Evolutionary conservation across 2,113 vertebrate genomes (phyloP).

Genomic region (Pao palembangensis): DNA sequence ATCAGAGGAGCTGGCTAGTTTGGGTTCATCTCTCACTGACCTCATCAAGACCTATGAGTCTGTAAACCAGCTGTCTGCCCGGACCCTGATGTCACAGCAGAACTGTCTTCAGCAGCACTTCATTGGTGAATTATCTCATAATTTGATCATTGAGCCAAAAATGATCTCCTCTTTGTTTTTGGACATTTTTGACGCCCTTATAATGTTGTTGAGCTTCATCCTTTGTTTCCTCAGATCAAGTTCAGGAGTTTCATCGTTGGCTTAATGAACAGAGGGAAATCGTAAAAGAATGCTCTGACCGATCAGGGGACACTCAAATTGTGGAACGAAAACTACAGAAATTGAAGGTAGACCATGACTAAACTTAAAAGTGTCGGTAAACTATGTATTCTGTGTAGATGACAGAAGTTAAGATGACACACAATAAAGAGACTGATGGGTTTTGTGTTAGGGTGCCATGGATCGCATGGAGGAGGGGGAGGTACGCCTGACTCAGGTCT

Average conservation of each 20-base stretch:
- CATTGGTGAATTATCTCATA: conserved; percentile 74
- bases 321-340: conserved; percentile 87
- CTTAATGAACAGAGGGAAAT: conserved; percentile 80
- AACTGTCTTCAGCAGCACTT: conserved; percentile 88
- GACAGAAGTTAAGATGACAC: neutral
- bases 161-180: too few relatives aligned
- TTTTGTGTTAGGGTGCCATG: conserved; percentile 75
- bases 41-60: conserved; percentile 89
- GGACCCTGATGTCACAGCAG: conserved; percentile 82
- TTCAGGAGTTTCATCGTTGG: conserved; percentile 93
- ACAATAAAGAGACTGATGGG: neutral
- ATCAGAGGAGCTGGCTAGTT: conserved; percentile 81
- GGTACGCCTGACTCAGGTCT: conserved; percentile 81
- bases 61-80: conserved; percentile 84
- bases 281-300: conserved; percentile 84
- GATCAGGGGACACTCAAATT: conserved; percentile 84
- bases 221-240: conserved; percentile 71
- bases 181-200: neutral
- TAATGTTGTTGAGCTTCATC: neutral
- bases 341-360: conserved; percentile 80
- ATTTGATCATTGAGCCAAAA: too few relatives aligned
- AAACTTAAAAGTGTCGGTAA: neutral
- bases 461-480: conserved; percentile 84
- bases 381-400: neutral
- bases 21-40: conserved; percentile 82